These are phyloP conservation scores for Bolinopsis microptera DNA, from an alignment of 37 sponge, comb jelly and placozoan genomes.

Conservation along the genomic window DNA sequence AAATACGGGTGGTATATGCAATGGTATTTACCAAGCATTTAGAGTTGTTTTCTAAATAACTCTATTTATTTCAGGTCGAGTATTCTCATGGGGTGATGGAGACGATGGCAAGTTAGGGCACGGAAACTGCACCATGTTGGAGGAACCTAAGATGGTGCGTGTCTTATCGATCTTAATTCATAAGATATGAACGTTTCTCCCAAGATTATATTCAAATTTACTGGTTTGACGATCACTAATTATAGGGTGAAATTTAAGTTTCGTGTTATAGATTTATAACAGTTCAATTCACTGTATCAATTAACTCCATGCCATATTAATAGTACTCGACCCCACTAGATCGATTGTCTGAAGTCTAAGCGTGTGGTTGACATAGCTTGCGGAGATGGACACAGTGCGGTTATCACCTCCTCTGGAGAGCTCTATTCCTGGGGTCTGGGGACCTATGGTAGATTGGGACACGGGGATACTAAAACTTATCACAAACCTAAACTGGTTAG, in stretches of 20 bases:
- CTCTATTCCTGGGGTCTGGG: constrained; percentile 95
- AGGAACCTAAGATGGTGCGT: constrained; percentile 26
- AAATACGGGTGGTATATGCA: too few species aligned
- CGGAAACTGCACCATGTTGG: constrained; percentile 67
- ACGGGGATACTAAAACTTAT: constrained; percentile 76
- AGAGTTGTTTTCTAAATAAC: too few species aligned
- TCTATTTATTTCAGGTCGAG: constrained; percentile 25
- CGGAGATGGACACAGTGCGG: constrained; percentile 90
- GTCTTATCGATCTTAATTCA: too few species aligned
- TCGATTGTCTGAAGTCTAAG: constrained; percentile 85
- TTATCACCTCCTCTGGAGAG: constrained; percentile 86
- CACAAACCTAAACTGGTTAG: constrained; percentile 87
- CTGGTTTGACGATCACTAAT: too few species aligned
- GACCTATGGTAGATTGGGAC: constrained; percentile 83
- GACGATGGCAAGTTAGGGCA: constrained; percentile 95
- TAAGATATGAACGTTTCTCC: too few species aligned
- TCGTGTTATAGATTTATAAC: too few species aligned
- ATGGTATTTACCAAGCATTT: too few species aligned
- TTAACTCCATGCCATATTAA: too few species aligned
- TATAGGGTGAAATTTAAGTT: too few species aligned
- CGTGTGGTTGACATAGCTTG: constrained; percentile 84
- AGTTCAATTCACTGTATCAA: too few species aligned
- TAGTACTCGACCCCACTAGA: constrained; percentile 82
- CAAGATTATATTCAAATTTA: too few species aligned
- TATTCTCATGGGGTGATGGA: constrained; percentile 99